Percentiles rank a stretch among this genome's conserved stretches.
Evolutionary conservation across 2,113 vertebrate species (phyloP).

Genomic region (Cacatua alba): DNA sequence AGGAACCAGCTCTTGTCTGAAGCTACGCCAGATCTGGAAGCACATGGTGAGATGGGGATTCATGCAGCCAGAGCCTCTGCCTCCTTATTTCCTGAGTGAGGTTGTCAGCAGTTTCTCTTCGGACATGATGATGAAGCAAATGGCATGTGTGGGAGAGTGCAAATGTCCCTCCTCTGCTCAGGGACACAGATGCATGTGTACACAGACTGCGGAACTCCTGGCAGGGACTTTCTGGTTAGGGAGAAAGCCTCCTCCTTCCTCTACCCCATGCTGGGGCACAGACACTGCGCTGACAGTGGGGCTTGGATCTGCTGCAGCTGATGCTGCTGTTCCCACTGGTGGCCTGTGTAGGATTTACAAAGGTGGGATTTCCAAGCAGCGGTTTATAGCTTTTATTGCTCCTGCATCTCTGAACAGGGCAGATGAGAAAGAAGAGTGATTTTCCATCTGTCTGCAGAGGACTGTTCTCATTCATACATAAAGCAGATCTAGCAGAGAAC

Average conservation of each 20-base stretch:
- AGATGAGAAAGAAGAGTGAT: not conserved
- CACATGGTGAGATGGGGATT: accelerated
- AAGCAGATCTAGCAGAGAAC: not conserved
- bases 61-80: not conserved
- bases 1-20: not conserved
- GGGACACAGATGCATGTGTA: accelerated
- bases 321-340: not conserved
- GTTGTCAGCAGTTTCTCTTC: not conserved
- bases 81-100: not conserved
- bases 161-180: not conserved
- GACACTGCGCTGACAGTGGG: accelerated
- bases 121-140: not conserved
- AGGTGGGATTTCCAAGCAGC: not conserved
- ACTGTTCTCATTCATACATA: not conserved
- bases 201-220: not conserved
- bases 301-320: not conserved
- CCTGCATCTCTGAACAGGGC: not conserved
- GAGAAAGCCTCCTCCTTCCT: not conserved
- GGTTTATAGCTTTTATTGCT: not conserved
- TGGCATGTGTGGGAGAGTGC: accelerated
- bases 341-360: accelerated
- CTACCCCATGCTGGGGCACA: accelerated
- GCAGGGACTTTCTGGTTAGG: not conserved
- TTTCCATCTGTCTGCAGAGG: constrained; percentile 20
- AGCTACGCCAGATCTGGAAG: not conserved